Conservation (phyloP, 2,113 vertebrate genomes). For the Chunga burmeisteri region DNA sequence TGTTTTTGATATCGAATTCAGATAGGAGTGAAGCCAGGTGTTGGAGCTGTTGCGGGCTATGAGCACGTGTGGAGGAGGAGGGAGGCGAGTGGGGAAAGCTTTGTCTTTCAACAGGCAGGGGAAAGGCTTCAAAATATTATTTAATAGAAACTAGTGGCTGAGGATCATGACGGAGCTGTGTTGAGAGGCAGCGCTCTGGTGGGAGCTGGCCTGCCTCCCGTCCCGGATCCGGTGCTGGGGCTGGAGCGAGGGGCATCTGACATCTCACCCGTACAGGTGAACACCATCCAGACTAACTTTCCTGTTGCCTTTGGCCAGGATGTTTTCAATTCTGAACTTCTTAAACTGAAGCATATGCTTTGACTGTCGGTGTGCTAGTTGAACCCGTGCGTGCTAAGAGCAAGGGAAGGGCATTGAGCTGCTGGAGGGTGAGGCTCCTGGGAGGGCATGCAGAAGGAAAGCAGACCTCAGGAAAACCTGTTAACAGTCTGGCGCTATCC, state of each 20-base stretch:
- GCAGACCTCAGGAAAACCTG: background rate
- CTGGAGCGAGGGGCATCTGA: background rate
- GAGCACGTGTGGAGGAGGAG: background rate
- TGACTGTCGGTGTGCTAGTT: background rate
- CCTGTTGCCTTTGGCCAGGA: background rate
- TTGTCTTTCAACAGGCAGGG: background rate
- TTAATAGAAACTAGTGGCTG: background rate
- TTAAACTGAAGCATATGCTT: background rate
- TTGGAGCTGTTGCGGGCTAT: background rate
- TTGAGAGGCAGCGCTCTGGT: accelerated
- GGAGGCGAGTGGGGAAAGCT: background rate
- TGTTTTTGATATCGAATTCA: background rate
- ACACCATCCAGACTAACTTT: background rate
- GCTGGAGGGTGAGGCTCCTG: background rate
- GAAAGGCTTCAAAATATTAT: background rate
- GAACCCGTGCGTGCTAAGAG: background rate
- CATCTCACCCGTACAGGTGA: accelerated
- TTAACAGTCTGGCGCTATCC: background rate
- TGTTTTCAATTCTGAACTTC: background rate
- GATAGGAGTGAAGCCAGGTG: background rate
- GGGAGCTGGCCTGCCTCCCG: background rate
- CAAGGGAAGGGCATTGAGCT: background rate
- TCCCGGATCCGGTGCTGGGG: background rate
- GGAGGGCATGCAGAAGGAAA: background rate
- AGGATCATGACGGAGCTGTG: background rate